Conservation (phyloP, 2,888 invertebrate genomes). For the Eupithecia subumbrata region DNA sequence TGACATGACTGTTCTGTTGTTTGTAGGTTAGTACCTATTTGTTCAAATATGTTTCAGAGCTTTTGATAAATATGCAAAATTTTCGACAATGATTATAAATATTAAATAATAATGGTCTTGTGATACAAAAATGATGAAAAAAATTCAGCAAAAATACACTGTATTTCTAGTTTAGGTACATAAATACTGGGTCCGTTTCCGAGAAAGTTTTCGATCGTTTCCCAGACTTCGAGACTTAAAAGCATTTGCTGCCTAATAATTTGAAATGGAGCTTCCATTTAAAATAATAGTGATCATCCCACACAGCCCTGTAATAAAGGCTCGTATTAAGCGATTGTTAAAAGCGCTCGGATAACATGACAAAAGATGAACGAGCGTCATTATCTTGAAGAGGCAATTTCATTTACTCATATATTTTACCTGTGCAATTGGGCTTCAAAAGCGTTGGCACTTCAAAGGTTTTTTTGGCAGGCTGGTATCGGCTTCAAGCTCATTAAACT, state of each 20-base stretch:
- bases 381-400: constrained; percentile 64
- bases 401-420: constrained; percentile 52
- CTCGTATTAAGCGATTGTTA: constrained; percentile 43
- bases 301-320: constrained; percentile 19
- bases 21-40: not conserved
- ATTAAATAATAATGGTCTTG: not conserved
- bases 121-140: not conserved
- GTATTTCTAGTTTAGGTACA: not conserved
- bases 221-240: not conserved
- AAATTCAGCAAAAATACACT: not conserved
- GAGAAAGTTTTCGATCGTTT: constrained; percentile 8
- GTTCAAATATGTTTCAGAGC: not conserved
- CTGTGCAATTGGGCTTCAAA: constrained; percentile 46
- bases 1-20: not conserved
- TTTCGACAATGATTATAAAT: not conserved
- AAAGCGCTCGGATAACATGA: constrained; percentile 46
- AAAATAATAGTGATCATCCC: constrained; percentile 17
- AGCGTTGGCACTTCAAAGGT: constrained; percentile 29
- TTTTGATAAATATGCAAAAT: not conserved
- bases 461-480: constrained; percentile 23
- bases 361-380: constrained; percentile 51
- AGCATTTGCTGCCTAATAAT: not conserved
- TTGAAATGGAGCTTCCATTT: constrained; percentile 2
- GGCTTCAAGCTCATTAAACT: constrained; percentile 26
- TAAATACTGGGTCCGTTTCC: not conserved